A percentile compares a stretch with the other conserved stretches of the same genome.
phyloP scores from a whole-genome alignment of 2,888 invertebrate genomes.

The Caenorhabditis sulstoni region DNA sequence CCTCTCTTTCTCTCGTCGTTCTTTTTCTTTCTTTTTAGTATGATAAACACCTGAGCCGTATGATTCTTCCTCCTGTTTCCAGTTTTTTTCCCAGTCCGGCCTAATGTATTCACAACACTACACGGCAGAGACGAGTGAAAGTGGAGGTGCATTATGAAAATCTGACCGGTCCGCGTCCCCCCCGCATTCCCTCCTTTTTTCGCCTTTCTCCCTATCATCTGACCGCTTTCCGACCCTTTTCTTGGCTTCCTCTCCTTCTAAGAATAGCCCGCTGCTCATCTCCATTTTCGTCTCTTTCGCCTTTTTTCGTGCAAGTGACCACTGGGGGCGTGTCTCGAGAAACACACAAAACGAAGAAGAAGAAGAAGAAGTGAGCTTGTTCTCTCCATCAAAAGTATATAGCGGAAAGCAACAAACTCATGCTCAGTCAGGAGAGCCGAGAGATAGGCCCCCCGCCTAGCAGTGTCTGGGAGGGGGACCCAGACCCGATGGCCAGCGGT shows the following conservation, averaged over 20 bases:
- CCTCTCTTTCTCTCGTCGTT: conserved; percentile 7
- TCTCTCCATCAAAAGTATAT: conserved; percentile 49
- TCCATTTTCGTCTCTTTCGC: conserved; percentile 3
- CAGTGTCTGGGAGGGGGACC: conserved; percentile 27
- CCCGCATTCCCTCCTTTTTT: conserved; percentile 20
- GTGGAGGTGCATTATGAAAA: conserved; percentile 33
- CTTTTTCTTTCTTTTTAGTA: background rate
- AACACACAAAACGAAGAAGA: conserved; percentile 38
- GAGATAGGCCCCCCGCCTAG: conserved; percentile 24
- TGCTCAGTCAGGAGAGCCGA: conserved; percentile 46
- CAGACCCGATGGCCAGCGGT: conserved; percentile 40
- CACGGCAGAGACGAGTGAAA: conserved; percentile 29
- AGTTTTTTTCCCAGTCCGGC: background rate
- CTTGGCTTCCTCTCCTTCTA: conserved; percentile 6
- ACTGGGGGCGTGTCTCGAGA: conserved; percentile 35
- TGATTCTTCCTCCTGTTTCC: conserved; percentile 4
- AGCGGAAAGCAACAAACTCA: conserved; percentile 53
- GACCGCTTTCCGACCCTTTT: conserved; percentile 27
- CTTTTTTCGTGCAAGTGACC: conserved; percentile 28
- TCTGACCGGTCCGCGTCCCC: conserved; percentile 34
- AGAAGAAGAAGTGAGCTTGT: conserved; percentile 40
- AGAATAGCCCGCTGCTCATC: background rate
- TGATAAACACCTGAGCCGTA: conserved; percentile 38
- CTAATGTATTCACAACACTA: conserved; percentile 39
- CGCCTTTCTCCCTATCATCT: conserved; percentile 25